Base-by-base conservation (phyloP, 2,797 vertebrate species). In the Philypnodon macrostomus region DNA sequence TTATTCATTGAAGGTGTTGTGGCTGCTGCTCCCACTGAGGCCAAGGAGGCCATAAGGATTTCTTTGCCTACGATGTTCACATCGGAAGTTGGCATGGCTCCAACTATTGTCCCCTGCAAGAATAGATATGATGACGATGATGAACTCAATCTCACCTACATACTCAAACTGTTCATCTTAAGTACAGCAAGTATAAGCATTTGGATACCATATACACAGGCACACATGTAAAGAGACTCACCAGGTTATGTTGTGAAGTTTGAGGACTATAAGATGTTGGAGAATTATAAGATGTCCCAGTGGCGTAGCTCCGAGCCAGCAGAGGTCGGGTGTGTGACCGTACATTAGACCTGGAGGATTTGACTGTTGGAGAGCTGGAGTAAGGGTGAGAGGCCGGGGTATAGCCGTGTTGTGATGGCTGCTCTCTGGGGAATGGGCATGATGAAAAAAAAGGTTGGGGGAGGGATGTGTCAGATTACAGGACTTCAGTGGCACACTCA, bases 401-500 rank as follows among this genome's bases (percentile, higher is more conserved):
- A 6, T 65, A 42, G 21, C 70, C 79, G 21, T 67, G 78, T 4
- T 60, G 56, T 7, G 75, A 60, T 65, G 77, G 79, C 47, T 88
- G 80, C 21, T 92, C 89, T 80, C 94, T 95, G 49, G 2, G 31
- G 54, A 67, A 54, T 73, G 26, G 70, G n/a, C 10, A 70, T 18
- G 45, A 67, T 74, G 45, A 35, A 73, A 80, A 55, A 72, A 27
- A 34, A 63, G 54, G 13, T 47, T 62, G 53, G 13, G n/a, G 47
- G 53, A 4, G 1, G 34, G 12, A 12, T 2, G n/a, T 6, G 51
- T 77, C 62, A 56, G 15, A 34, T 80, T 77, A 71, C 67, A 60
- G 0, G 2, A 51, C 17, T 44, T 37, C 14, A 38, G 7, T n/a
- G 21, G 13, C 2, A 15, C 29, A 12, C 4, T 19, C 13, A 24